Percentiles rank a stretch among this genome's conserved stretches.
Evolutionary conservation across 2,113 vertebrate genomes (phyloP).

Genomic region (Perccottus glenii): DNA sequence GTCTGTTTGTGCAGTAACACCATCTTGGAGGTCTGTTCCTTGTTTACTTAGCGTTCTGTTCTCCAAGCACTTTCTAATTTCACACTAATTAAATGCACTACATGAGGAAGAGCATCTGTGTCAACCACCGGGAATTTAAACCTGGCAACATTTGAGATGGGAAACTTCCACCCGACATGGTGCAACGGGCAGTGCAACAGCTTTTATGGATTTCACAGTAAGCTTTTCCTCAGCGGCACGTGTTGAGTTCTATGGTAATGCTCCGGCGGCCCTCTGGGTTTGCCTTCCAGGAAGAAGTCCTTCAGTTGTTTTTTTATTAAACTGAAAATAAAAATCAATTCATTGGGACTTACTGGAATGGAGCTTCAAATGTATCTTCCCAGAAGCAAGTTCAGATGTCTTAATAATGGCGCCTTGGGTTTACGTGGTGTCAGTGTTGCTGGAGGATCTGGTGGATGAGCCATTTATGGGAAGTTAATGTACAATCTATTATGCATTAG

Average conservation of each 20-base stretch:
- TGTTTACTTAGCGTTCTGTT: conserved; percentile 31
- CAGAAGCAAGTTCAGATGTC: conserved; percentile 45
- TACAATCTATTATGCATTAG: conserved; percentile 6
- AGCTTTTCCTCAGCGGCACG: conserved; percentile 33
- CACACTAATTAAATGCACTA: conserved; percentile 51
- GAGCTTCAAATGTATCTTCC: conserved; percentile 39
- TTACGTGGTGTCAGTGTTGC: conserved; percentile 39
- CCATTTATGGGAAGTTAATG: conserved; percentile 49
- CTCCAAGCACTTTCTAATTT: conserved; percentile 43
- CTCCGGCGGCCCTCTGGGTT: conserved; percentile 29
- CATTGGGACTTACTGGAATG: conserved; percentile 48
- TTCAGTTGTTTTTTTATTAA: conserved; percentile 33
- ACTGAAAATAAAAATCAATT: conserved; percentile 51
- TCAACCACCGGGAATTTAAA: conserved; percentile 49
- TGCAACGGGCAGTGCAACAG: conserved; percentile 30
- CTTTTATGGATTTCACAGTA: conserved; percentile 43
- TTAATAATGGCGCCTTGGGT: conserved; percentile 44
- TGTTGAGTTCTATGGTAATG: conserved; percentile 28
- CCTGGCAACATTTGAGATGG: conserved; percentile 29
- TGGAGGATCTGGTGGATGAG: neutral
- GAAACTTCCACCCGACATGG: conserved; percentile 35
- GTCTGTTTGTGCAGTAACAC: neutral
- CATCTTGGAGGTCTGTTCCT: neutral
- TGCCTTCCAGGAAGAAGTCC: conserved; percentile 34
- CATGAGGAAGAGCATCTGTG: conserved; percentile 55